phyloP scores from a whole-genome alignment of 2,113 vertebrate species.

The Noctilio leporinus region DNA sequence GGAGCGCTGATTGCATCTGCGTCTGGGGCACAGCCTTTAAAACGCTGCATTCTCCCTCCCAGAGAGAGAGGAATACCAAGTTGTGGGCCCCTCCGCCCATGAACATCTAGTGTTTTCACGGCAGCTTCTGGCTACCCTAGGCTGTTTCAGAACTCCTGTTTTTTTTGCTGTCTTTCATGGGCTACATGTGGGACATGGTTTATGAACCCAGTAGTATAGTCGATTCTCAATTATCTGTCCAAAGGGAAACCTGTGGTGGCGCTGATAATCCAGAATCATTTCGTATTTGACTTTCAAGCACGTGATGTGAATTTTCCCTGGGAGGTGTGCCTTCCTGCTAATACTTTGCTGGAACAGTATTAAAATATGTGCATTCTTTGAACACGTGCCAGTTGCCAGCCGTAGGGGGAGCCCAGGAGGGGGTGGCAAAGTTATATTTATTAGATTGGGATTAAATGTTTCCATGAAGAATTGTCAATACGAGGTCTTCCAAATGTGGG shows the following conservation, averaged over 20 bases:
- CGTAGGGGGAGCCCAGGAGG: background rate
- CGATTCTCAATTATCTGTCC: slow-evolving; percentile 57
- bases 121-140: slow-evolving; percentile 20
- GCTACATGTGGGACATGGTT: background rate
- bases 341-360: slow-evolving; percentile 43
- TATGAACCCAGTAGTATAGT: slow-evolving; percentile 40
- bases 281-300: slow-evolving; percentile 62
- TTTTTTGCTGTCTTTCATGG: background rate
- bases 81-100: too few species aligned
- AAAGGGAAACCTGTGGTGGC: slow-evolving; percentile 45
- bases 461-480: background rate
- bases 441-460: slow-evolving; percentile 24
- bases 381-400: background rate
- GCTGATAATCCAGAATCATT: slow-evolving; percentile 58
- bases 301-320: slow-evolving; percentile 45
- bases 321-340: slow-evolving; percentile 52
- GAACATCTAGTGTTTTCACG: slow-evolving; percentile 39
- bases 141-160: background rate
- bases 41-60: slow-evolving; percentile 70
- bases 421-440: background rate
- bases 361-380: slow-evolving; percentile 58
- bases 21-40: slow-evolving; percentile 77
- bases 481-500: slow-evolving; percentile 7
- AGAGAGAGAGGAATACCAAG: slow-evolving; percentile 64
- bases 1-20: slow-evolving; percentile 78